A percentile compares a stretch with the other conserved stretches of the same genome.
Conservation (phyloP, 2,888 invertebrate species). For the Ditula angustiorana region DNA sequence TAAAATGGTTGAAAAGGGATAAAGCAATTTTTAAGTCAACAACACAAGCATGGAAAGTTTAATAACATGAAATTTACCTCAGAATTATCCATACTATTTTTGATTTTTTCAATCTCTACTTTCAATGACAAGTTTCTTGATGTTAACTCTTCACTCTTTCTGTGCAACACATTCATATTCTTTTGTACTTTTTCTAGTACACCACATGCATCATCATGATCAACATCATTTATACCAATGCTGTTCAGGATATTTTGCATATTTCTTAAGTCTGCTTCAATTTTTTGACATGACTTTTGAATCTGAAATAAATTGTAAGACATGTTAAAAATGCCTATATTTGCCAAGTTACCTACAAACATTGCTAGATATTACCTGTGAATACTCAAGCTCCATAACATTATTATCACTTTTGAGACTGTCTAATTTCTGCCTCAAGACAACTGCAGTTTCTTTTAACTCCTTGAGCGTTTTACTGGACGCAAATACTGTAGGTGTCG, state of each 20-base stretch:
- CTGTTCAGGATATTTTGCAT: constrained; percentile 67
- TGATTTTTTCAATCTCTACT: constrained; percentile 72
- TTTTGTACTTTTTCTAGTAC: constrained; percentile 69
- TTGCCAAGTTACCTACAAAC: no score
- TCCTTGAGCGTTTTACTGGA: constrained; percentile 67
- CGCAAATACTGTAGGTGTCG: constrained; percentile 48
- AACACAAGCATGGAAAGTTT: no score
- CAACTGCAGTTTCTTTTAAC: constrained; percentile 72
- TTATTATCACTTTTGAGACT: constrained; percentile 73
- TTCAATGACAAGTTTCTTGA: constrained; percentile 70
- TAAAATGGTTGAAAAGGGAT: no score
- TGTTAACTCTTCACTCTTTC: constrained; percentile 73
- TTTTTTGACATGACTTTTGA: constrained; percentile 68
- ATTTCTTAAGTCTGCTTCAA: constrained; percentile 80
- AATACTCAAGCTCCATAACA: constrained; percentile 74
- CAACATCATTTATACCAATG: constrained; percentile 66
- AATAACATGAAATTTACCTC: constrained; percentile 54
- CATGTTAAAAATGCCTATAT: no score
- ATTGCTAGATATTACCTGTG: no score
- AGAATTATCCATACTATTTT: constrained; percentile 52
- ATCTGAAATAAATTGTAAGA: constrained; percentile 55
- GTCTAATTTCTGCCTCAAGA: constrained; percentile 72
- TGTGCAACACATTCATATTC: constrained; percentile 64
- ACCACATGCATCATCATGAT: constrained; percentile 57
- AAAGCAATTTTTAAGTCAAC: no score